Base-by-base conservation (phyloP, 2,888 invertebrate species). In the Lasiommata megera region DNA sequence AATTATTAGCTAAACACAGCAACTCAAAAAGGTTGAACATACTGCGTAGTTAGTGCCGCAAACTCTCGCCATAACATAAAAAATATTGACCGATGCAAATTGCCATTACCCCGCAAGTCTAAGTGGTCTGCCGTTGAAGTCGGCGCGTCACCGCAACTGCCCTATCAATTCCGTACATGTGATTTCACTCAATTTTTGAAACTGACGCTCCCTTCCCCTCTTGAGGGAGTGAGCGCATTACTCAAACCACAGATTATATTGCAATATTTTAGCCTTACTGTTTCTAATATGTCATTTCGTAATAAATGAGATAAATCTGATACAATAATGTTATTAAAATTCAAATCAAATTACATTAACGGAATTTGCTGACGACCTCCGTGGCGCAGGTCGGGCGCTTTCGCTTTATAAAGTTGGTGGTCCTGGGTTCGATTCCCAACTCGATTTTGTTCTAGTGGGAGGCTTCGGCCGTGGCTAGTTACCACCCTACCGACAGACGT, bases 161-260 rank as follows among this genome's bases (percentile, higher is more conserved):
- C 83, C 84, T 82, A 87, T 88, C 88, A 86, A 88, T 88, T 77
- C 76, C 80, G 73, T 83, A 82, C 88, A 87, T 83, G 85, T 79
- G 82, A 88, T 87, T 89, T 88, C 89, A 84, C 85, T 87, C 88
- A 82, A 87, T 88, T 88, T 89, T 89, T 88, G 85, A 88, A 88
- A 85, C 80, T 86, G 86, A 88, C 86, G 80, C 84, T 77, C 88
- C 86, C 86, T 76, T 67, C 67, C 72, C 71, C 73, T 74, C 65
- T 58, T 48, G 61, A 68, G 74, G 79, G 80, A 72, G 73, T 64
- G 76, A 70, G 73, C 67, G 72, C 80, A 86, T 87, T 79, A 83
- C 77, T 83, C 82, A 82, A 79, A 79, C 72, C 74, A 76, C 74
- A 84, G 82, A 82, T 83, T 80, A 82, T 69, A 56, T 60, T 61